These are phyloP conservation scores for Thereva unica DNA, from an alignment of 2,888 invertebrate genomes.

Conservation along the genomic window DNA sequence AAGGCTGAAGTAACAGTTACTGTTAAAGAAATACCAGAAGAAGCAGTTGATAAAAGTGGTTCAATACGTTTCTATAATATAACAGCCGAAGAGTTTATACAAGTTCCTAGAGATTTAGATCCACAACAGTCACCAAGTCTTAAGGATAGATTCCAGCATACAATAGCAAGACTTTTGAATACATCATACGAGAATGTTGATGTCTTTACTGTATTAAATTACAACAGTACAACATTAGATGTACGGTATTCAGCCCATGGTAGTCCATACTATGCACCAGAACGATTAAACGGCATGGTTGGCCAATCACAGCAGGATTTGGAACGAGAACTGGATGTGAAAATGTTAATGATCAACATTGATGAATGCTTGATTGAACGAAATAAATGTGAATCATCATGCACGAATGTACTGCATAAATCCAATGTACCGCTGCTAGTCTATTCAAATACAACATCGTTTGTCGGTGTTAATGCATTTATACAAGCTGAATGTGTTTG, in stretches of 20 bases:
- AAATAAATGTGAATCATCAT: constrained; percentile 72
- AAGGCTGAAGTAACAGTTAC: constrained; percentile 84
- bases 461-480: constrained; percentile 88
- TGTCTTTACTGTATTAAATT: constrained; percentile 86
- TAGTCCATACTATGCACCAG: constrained; percentile 88
- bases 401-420: constrained; percentile 76
- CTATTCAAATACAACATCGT: constrained; percentile 90
- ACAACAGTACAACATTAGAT: constrained; percentile 69
- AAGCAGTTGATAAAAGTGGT: constrained; percentile 90
- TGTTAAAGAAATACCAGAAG: constrained; percentile 85
- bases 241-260: constrained; percentile 92
- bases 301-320: constrained; percentile 71
- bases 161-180: constrained; percentile 73
- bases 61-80: constrained; percentile 83
- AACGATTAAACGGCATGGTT: constrained; percentile 85
- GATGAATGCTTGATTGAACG: constrained; percentile 85
- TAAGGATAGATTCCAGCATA: constrained; percentile 59
- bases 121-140: constrained; percentile 50
- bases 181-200: constrained; percentile 84
- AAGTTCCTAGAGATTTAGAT: constrained; percentile 53
- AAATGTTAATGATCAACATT: constrained; percentile 86
- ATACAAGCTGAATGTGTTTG: constrained; percentile 81
- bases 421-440: constrained; percentile 78
- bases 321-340: constrained; percentile 71
- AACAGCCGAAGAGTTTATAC: constrained; percentile 84